Conservation (phyloP, 2,797 vertebrate genomes). For the Rhabdomys pumilio region DNA sequence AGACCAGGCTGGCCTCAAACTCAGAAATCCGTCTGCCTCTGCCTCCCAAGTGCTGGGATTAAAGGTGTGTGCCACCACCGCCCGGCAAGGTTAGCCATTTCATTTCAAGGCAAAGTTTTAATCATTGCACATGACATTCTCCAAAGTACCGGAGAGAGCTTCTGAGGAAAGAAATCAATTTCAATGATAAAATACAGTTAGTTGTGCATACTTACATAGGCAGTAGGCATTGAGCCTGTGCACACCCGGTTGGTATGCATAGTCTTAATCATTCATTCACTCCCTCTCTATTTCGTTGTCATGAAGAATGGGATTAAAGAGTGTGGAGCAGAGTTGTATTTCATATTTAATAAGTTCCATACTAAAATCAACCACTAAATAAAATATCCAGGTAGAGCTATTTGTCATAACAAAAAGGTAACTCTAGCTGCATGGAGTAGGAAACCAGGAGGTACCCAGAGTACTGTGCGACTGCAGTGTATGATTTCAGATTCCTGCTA, state of each 20-base stretch:
- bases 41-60: too few species aligned
- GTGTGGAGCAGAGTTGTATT: constrained; percentile 57
- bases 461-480: constrained; percentile 16
- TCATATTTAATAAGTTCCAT: constrained; percentile 11
- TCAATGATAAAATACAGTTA: constrained; percentile 14
- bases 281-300: constrained; percentile 40
- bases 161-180: constrained; percentile 25
- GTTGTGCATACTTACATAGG: not conserved
- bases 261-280: constrained; percentile 12
- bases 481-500: constrained; percentile 65
- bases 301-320: constrained; percentile 46
- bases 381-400: constrained; percentile 57
- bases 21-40: too few species aligned
- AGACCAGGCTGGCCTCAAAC: too few species aligned
- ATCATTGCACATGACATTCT: constrained; percentile 35
- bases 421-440: constrained; percentile 47
- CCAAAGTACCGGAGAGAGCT: constrained; percentile 34
- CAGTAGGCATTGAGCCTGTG: not conserved
- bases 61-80: too few species aligned
- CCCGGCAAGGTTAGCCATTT: too few species aligned
- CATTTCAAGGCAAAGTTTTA: constrained; percentile 35
- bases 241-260: not conserved
- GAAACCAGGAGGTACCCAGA: not conserved
- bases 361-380: constrained; percentile 11
- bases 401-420: constrained; percentile 33